A percentile compares a stretch with the other conserved stretches of the same genome.
Conservation (phyloP, 2,888 invertebrate genomes). For the Acronicta alni region DNA sequence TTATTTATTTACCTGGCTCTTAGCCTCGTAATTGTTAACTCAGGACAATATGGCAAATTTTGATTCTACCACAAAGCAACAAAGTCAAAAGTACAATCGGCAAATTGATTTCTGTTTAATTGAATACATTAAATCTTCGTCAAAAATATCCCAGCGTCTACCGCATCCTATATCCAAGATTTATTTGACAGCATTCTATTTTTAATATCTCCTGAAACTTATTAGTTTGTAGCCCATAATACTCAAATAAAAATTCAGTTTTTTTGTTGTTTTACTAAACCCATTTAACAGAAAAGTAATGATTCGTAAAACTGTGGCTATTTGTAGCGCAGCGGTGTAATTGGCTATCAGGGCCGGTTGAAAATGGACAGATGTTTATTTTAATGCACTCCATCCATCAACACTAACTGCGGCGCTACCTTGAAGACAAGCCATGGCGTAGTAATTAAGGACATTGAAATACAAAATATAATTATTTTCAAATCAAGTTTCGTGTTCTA, state of each 20-base stretch:
- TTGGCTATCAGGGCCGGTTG: constrained; percentile 67
- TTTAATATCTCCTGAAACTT: constrained; percentile 38
- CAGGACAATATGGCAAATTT: background rate
- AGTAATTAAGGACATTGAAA: constrained; percentile 53
- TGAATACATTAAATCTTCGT: background rate
- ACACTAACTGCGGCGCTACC: constrained; percentile 49
- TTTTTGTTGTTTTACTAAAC: constrained; percentile 37
- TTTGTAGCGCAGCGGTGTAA: constrained; percentile 67
- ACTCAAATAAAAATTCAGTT: constrained; percentile 16
- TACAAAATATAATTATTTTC: constrained; percentile 54
- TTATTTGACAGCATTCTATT: constrained; percentile 38
- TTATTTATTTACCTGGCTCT: constrained; percentile 58
- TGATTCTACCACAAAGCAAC: constrained; percentile 1
- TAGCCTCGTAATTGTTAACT: constrained; percentile 42
- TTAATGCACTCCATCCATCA: constrained; percentile 72
- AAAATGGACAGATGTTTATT: constrained; percentile 74
- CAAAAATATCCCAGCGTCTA: constrained; percentile 7
- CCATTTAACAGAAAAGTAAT: constrained; percentile 58
- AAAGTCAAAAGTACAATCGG: background rate
- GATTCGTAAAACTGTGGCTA: constrained; percentile 64
- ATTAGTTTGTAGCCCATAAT: constrained; percentile 37
- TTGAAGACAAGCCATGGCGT: constrained; percentile 55
- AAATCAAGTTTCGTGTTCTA: constrained; percentile 44
- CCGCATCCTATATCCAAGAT: constrained; percentile 28
- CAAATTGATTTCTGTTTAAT: background rate